Base-by-base conservation (phyloP, 2,888 invertebrate species). In the Drosophila infuscata region DNA sequence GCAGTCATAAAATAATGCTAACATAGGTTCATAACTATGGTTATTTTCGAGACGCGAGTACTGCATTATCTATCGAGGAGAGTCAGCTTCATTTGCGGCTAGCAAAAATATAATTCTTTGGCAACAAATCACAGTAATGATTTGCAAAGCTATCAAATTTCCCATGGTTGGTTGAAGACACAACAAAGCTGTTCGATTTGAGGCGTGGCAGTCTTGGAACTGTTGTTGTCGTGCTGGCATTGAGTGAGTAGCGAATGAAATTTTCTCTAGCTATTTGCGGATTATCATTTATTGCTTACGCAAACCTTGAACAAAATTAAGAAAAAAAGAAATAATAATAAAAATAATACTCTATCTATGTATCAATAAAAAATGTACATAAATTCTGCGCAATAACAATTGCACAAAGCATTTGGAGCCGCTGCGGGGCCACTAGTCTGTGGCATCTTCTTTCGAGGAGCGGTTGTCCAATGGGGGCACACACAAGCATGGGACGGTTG, bases 191-290 rank as follows among this genome's bases (percentile, higher is more conserved):
- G 73, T 67, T 63, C 73, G 49, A 69, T 52, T 74, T 54, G 74
- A 79, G 65, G 74, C 68, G 79, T 74, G 61, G 60, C 68, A 74
- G 68, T 73, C 52, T 25, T 25, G 20, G 20, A 25, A 52, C 62
- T 46, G 52, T 56, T 46, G 29, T 52, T 60, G 61, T 77, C 76
- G 77, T 77, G 79, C 69, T 79, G 79, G 68, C 74, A 79, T 77
- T 79, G 74, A 69, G 74, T 59, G 49, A 25, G 25, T n/a, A 35
- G 48, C 49, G 53, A 74, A 79, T 65, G 52, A 58, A 67, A 79
- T 79, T 79, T 79, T 70, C 69, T 60, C 36, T 35, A 54, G 67
- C 62, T 46, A 17, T 72, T 72, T 52, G 74, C 74, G 3, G 61
- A 68, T 76, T 59, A 25, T 7, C 25, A 46, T 46, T 46, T 35